Percentiles rank a stretch among this genome's conserved stretches.
phyloP scores from a whole-genome alignment of 2,113 vertebrate genomes.

The Pitta sordida region DNA sequence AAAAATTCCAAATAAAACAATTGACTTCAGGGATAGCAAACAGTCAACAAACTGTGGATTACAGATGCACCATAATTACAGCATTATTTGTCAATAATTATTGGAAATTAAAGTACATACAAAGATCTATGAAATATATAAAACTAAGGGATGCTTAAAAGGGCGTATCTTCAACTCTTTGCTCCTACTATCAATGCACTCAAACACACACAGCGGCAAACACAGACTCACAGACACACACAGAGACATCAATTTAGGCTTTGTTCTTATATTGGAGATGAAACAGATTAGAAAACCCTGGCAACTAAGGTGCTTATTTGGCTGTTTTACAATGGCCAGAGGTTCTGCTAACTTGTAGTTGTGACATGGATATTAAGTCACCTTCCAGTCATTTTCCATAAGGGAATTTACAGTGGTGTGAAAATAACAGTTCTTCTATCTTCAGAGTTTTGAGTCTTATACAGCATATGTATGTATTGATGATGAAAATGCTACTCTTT shows the following conservation, averaged over 20 bases:
- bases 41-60: neutral
- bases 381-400: constrained; percentile 5
- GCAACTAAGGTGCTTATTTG: neutral
- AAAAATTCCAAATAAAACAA: neutral
- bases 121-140: neutral
- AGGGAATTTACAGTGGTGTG: neutral
- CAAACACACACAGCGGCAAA: neutral
- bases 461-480: neutral
- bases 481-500: neutral
- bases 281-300: neutral
- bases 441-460: neutral
- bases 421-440: neutral
- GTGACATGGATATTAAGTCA: constrained; percentile 23
- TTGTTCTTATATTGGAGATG: neutral
- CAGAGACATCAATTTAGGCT: neutral
- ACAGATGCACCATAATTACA: neutral
- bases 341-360: neutral
- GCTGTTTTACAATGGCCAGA: neutral
- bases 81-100: neutral
- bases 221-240: neutral
- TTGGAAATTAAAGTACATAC: neutral
- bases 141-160: neutral
- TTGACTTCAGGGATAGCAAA: neutral
- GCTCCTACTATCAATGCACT: neutral
- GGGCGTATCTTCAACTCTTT: neutral